Conservation (phyloP, 1,140 invertebrate species). For the Scaptodrosophila lebanonensis region DNA sequence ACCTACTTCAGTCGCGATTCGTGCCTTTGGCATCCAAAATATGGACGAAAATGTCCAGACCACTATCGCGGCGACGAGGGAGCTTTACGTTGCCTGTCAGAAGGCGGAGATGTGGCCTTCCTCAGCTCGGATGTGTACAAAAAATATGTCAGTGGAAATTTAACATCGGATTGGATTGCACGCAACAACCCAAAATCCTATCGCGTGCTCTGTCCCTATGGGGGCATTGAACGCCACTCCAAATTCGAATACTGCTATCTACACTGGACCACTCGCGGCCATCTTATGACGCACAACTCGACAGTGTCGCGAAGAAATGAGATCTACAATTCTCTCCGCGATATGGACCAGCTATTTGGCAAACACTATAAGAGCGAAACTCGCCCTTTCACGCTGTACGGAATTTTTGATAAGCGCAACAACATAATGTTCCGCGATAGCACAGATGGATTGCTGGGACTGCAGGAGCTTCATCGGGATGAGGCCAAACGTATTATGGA, state of each 20-base stretch:
- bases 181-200: conserved; percentile 39
- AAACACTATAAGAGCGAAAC: conserved; percentile 80
- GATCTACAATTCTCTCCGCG: conserved; percentile 81
- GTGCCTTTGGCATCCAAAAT: conserved; percentile 79
- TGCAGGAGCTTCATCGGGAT: conserved; percentile 74
- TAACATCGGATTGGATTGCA: conserved; percentile 52
- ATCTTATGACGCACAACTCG: conserved; percentile 81
- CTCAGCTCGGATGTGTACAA: conserved; percentile 84
- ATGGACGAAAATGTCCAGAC: conserved; percentile 49
- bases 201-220: conserved; percentile 79
- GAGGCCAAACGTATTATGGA: conserved; percentile 58
- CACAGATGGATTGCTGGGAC: conserved; percentile 79
- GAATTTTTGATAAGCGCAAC: conserved; percentile 80
- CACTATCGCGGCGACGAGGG: conserved; percentile 79
- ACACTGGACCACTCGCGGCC: conserved; percentile 83
- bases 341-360: conserved; percentile 84
- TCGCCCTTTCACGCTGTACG: conserved; percentile 83
- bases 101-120: conserved; percentile 90
- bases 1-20: conserved; percentile 82
- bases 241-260: conserved; percentile 81
- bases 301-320: conserved; percentile 80
- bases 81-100: conserved; percentile 88
- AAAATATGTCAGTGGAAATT: conserved; percentile 79
- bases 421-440: conserved; percentile 84
- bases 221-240: conserved; percentile 64